These are phyloP conservation scores for Saxicola maurus DNA, from an alignment of 2,797 vertebrate genomes.

Conservation along the genomic window DNA sequence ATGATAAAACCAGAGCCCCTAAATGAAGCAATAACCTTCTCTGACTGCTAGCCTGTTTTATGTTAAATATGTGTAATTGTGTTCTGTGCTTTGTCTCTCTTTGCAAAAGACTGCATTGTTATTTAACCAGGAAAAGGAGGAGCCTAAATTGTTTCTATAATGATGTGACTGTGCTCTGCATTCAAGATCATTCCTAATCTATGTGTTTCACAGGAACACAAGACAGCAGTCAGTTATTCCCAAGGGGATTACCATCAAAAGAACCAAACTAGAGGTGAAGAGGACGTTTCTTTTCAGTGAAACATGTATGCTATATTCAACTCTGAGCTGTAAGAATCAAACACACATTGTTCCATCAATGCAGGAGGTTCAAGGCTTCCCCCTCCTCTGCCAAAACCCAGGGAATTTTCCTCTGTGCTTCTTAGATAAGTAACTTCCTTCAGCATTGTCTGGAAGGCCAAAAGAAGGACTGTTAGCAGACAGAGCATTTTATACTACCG, in stretches of 20 bases:
- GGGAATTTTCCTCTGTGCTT: not conserved
- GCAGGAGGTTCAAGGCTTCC: not conserved
- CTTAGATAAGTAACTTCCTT: not conserved
- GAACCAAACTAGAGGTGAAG: not conserved
- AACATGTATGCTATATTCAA: not conserved
- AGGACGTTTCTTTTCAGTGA: constrained; percentile 16
- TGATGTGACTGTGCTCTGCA: constrained; percentile 18
- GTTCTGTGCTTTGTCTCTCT: constrained; percentile 18
- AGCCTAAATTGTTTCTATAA: constrained; percentile 17
- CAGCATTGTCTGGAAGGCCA: not conserved
- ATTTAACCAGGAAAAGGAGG: constrained; percentile 7
- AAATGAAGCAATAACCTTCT: not conserved
- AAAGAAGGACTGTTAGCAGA: not conserved
- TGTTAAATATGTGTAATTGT: not conserved
- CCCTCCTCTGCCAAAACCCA: not conserved
- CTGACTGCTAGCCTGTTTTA: not conserved
- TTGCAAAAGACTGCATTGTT: not conserved
- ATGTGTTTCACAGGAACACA: constrained; percentile 4
- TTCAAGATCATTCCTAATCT: not conserved
- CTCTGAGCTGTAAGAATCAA: not conserved
- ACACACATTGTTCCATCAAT: not conserved
- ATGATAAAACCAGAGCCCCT: not conserved
- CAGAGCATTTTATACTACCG: not conserved
- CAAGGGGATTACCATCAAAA: constrained; percentile 27
- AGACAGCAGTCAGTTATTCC: constrained; percentile 20